These are phyloP conservation scores for Parascotia fuliginaria DNA, from an alignment of 2,888 invertebrate genomes.

Conservation along the genomic window DNA sequence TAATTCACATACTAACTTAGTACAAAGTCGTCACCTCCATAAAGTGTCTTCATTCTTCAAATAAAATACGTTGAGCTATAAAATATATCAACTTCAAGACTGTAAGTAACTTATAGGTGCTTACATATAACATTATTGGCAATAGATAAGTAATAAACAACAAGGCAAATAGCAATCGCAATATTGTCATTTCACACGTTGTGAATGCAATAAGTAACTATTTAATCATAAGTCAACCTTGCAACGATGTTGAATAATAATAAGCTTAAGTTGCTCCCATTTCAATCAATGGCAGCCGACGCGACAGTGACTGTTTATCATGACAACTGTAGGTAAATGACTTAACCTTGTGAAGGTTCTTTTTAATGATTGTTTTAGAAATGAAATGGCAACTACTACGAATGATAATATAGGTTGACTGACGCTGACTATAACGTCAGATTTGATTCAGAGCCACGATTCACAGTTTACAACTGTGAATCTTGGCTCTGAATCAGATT, in stretches of 20 bases:
- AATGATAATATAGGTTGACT: too few relatives aligned
- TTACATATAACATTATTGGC: not conserved
- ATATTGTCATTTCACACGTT: slow-evolving; percentile 45
- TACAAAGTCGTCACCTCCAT: too few relatives aligned
- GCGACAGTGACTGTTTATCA: slow-evolving; percentile 45
- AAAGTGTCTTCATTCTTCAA: too few relatives aligned
- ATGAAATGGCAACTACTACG: too few relatives aligned
- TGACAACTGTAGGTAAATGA: slow-evolving; percentile 4
- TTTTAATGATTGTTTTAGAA: not conserved
- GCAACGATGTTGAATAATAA: slow-evolving; percentile 40
- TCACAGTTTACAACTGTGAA: too few relatives aligned
- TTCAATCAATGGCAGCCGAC: slow-evolving; percentile 52
- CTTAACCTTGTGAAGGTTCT: not conserved
- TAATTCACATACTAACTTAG: too few relatives aligned
- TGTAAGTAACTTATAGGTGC: too few relatives aligned
- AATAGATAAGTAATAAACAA: slow-evolving; percentile 11
- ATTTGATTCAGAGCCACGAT: too few relatives aligned
- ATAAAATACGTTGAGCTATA: too few relatives aligned
- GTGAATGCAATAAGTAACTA: slow-evolving; percentile 54
- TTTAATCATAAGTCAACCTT: slow-evolving; percentile 61
- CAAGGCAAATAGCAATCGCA: slow-evolving; percentile 30
- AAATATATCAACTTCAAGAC: too few relatives aligned
- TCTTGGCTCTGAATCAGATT: too few relatives aligned
- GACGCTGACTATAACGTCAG: too few relatives aligned
- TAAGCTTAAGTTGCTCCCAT: slow-evolving; percentile 49